Evolutionary conservation across 2,113 vertebrate genomes (phyloP), one percentile per base, ranked within the genome.

Genomic region (Proterorhinus semilunaris): DNA sequence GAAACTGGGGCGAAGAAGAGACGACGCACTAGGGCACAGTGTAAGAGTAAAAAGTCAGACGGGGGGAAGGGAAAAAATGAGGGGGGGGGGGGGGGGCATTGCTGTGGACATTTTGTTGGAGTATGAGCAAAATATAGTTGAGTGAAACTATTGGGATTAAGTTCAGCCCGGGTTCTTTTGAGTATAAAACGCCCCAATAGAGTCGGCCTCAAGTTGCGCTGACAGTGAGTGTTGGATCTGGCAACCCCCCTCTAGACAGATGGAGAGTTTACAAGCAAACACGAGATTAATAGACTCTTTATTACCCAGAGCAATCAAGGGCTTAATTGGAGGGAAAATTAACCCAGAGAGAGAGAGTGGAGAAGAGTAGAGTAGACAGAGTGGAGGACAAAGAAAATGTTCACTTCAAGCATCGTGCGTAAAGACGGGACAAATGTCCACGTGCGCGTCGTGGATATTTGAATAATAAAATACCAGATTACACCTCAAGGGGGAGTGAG

Each of bases 241-340:
- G 75, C 74, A 78, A 68, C 73, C 78, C 67, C 73, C 67, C 49
- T 67, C 63, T 72, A 83, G 73, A 87, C 87, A 89, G 77, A 84
- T 77, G 88, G 70, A 68, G 70, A 68, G 42, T 80, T 87, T 87
- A 90, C 87, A 79, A 82, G 62, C 80, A 88, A 83, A 78, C 70
- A 87, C 74, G 54, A 65, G 67, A 86, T 83, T 87, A 83, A 90
- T 87, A 76, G 85, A 88, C 68, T 86, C 78, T 84, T 91, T 90
- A 86, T 86, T 75, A 88, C 80, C 75, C 66, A 58, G 52, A 87
- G 79, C 85, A 86, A 86, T 90, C 85, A 86, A 80, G 66, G 65
- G 51, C 69, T 81, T 88, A 90, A 90, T 86, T 89, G 75, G 72
- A 87, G 75, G 74, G 72, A 82, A 90, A 89, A 89, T 84, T 62